A percentile compares a stretch with the other conserved stretches of the same genome.
Evolutionary conservation across 1,140 invertebrate species (phyloP).

Genomic region (Homalodisca vitripennis): DNA sequence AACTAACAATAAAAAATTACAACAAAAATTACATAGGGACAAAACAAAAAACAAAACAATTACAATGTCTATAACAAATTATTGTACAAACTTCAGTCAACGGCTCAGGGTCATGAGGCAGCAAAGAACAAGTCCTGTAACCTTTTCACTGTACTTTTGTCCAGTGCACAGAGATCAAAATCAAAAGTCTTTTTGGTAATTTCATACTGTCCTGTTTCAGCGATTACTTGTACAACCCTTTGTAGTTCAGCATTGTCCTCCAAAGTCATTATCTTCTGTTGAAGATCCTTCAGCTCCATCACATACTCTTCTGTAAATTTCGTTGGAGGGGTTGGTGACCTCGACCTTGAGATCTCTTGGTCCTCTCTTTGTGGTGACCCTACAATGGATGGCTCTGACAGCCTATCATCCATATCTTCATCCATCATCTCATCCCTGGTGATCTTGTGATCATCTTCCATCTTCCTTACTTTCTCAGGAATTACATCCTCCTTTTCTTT

Average conservation of each 20-base stretch:
- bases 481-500: conserved; percentile 50
- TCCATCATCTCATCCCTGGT: conserved; percentile 19
- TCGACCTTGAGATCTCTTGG: conserved; percentile 10
- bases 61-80: conserved; percentile 14
- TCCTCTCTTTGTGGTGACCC: conserved; percentile 24
- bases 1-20: conserved; percentile 1
- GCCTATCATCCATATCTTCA: conserved; percentile 14
- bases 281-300: conserved; percentile 71
- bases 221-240: conserved; percentile 81
- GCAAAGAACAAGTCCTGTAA: conserved; percentile 66
- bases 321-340: conserved; percentile 35
- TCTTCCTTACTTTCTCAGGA: conserved; percentile 42
- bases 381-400: background rate
- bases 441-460: conserved; percentile 26
- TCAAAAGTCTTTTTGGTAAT: conserved; percentile 87
- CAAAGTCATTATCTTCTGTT: conserved; percentile 81
- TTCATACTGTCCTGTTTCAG: conserved; percentile 81
- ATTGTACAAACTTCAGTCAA: background rate
- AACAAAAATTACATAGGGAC: conserved; percentile 16
- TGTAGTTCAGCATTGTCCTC: conserved; percentile 80
- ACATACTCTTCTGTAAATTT: conserved; percentile 70
- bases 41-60: conserved; percentile 25
- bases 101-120: conserved; percentile 32
- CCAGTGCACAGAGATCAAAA: conserved; percentile 82
- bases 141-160: conserved; percentile 73